Percentiles rank a stretch among this genome's conserved stretches.
Evolutionary conservation across 2,888 invertebrate species (phyloP).

Genomic region (Abrostola tripartita): DNA sequence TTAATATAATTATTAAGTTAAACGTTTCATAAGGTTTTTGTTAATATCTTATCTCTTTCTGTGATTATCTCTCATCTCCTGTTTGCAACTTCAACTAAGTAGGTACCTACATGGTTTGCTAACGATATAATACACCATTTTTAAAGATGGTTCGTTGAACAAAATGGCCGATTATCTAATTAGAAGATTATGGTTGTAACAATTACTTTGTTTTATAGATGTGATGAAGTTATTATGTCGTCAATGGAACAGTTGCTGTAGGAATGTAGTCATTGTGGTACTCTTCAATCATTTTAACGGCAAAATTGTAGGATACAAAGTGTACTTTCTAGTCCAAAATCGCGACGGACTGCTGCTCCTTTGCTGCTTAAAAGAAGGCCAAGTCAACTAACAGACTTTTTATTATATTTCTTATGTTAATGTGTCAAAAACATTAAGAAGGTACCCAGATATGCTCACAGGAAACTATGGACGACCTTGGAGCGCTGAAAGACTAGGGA

Average conservation of each 20-base stretch:
- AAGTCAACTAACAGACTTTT: too few relatives aligned
- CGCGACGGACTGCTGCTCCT: too few relatives aligned
- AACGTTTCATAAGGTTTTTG: conserved; percentile 65
- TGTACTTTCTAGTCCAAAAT: too few relatives aligned
- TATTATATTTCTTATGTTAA: too few relatives aligned
- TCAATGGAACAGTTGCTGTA: background rate
- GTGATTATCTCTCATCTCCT: conserved; percentile 40
- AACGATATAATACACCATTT: conserved; percentile 28
- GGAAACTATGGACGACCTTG: too few relatives aligned
- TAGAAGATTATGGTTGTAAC: background rate
- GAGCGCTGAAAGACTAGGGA: too few relatives aligned
- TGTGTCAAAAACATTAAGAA: too few relatives aligned
- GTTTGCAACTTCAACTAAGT: conserved; percentile 34
- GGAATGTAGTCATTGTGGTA: too few relatives aligned
- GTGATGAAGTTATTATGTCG: background rate
- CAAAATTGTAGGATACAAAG: too few relatives aligned
- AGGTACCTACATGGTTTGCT: conserved; percentile 37
- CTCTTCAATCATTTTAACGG: too few relatives aligned
- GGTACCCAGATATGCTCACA: too few relatives aligned
- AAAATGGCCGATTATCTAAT: conserved; percentile 20
- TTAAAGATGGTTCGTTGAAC: conserved; percentile 31
- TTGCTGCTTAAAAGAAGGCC: too few relatives aligned
- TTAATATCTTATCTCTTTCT: conserved; percentile 56
- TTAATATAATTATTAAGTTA: conserved; percentile 69
- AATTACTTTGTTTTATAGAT: background rate